Base-by-base conservation (phyloP, 2,888 invertebrate species). In the Keiferia lycopersicella region DNA sequence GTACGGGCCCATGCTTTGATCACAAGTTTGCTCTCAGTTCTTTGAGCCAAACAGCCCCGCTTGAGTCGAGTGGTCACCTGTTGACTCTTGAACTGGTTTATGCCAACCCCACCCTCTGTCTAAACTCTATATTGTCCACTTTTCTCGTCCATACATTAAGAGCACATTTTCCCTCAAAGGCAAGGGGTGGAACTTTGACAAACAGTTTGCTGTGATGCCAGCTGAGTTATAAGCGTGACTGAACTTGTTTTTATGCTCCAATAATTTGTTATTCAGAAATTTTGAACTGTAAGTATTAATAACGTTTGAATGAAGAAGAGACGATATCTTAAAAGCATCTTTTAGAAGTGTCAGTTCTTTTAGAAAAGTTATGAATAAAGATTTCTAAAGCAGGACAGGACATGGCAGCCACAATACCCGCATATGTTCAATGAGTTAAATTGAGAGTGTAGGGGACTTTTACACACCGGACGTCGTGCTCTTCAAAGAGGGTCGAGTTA, bases 31-130 rank as follows among this genome's bases (percentile, higher is more conserved):
- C 45, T 45, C 45, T 12, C 61, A 34, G 30, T 61, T 50, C 48
- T 61, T 61, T 48, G 50, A 61, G 18, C 50, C 45, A 60, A 45
- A 16, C 50, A 26, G 60, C 60, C 45, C 41, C n/a, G 45, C 45
- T 39, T 22, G 12, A 41, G 26, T 60, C n/a, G 11, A 61, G 61
- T 50, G 61, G 61, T 61, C 61, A 61, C 61, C 61, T 61, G 61
- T 61, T 61, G 61, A 61, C 26, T 41, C 50, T 50, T 34, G 48
- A 20, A 61, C 50, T 50, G 18, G 61, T 48, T 50, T 30, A 61
- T 61, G 61, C 61, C 61, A 50, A 50, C 30, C 34, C 50, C 20
- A 22, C 50, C 18, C 34, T 48, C 30, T 50, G 30, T 26, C 50
- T 61, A 50, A 61, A 61, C 61, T 34, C 8, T 30, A 22, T 60